Conservation (phyloP, 2,888 invertebrate genomes). For the Synanthedon vespiformis region DNA sequence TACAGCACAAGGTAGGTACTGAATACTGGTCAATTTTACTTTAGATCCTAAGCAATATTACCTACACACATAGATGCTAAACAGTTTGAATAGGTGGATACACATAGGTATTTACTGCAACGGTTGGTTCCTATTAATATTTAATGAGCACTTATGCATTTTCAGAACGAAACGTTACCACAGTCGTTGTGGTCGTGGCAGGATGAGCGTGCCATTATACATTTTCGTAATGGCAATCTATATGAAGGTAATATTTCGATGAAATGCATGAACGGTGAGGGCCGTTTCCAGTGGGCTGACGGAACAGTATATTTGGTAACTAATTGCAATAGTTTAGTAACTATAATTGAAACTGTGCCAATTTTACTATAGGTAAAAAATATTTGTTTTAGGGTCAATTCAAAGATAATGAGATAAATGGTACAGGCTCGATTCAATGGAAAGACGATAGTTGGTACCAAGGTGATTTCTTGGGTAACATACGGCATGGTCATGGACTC, state of each 20-base stretch:
- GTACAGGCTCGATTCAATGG: slow-evolving; percentile 67
- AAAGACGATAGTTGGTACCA: slow-evolving; percentile 70
- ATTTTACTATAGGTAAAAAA: background rate
- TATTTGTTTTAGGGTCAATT: slow-evolving; percentile 63
- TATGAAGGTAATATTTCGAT: slow-evolving; percentile 68
- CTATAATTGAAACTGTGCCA: background rate
- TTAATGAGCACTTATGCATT: background rate
- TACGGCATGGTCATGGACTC: slow-evolving; percentile 67
- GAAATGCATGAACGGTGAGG: slow-evolving; percentile 71
- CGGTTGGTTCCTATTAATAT: too few relatives aligned
- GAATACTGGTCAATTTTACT: too few relatives aligned
- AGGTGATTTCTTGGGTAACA: slow-evolving; percentile 68
- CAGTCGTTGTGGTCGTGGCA: slow-evolving; percentile 40
- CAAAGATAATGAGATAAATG: slow-evolving; percentile 63
- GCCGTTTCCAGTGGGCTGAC: slow-evolving; percentile 69
- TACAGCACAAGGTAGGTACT: too few relatives aligned
- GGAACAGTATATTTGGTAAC: slow-evolving; percentile 68
- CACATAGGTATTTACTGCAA: background rate
- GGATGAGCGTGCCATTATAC: slow-evolving; percentile 58
- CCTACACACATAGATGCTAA: background rate
- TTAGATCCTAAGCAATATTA: too few relatives aligned
- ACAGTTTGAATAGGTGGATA: slow-evolving; percentile 20
- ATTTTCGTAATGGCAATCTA: slow-evolving; percentile 67
- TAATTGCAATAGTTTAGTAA: slow-evolving; percentile 1
- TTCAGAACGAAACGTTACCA: slow-evolving; percentile 21